Base-by-base conservation (phyloP, 2,113 vertebrate species). In the Baryphthengus martii region DNA sequence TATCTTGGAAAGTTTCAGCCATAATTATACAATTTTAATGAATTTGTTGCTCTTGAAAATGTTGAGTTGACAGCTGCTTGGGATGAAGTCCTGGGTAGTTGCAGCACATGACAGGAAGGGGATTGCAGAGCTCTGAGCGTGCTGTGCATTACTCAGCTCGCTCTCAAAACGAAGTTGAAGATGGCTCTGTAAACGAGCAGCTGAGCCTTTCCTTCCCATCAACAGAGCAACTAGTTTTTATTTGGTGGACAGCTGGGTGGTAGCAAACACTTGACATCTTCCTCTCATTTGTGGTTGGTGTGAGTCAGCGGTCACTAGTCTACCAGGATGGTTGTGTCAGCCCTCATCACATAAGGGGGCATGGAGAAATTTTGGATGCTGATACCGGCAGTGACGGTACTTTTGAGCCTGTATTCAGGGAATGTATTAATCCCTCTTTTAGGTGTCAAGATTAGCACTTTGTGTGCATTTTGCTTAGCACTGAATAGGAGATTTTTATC, bases 41-140 rank as follows among this genome's bases (percentile, higher is more conserved):
- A 94, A 96, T 95, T 84, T 96, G 80, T 93, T 97, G 89, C 96
- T 93, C 93, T 96, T 95, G 95, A 96, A 94, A 90, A 84, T 66
- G 37, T 94, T 93, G 88, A 97, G 88, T 89, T 96, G 96, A 93
- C 83, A 95, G 95, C 93, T 93, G 70, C 90, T 95, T 28, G 87
- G 86, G 80, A 81, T 94, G 93, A 78, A 94, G 90, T 63, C 68
- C 85, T 93, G 85, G 61, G 44, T 84, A 70, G 76, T 45, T 59
- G 76, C 49, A 95, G 90, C 78, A 68, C 56, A 4, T 50, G 86
- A 78, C 73, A 87, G 90, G 88, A 92, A 68, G 56, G 44, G 58
- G 65, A 83, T 17, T 81, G 88, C 65, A 80, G 88, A 86, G 80
- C 83, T 77, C 76, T 4, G 66, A 85, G 89, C 1, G 2, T 28